Evolutionary conservation across 2,113 vertebrate genomes (phyloP), one percentile per base, ranked within the genome.

Genomic region (Misgurnus mizolepis): DNA sequence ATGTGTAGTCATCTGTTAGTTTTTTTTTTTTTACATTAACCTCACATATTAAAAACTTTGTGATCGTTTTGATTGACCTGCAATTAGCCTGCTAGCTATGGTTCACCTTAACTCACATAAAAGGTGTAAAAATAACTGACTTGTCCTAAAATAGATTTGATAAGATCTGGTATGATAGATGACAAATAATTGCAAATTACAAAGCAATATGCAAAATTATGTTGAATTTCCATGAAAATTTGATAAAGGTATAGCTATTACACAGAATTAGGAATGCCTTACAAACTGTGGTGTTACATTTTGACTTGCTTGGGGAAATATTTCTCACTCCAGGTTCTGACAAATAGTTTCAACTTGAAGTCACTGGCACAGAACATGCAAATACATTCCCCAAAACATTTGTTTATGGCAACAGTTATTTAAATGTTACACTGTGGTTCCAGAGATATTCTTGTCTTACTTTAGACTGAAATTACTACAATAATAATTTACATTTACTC

Each of bases 381-480:
- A 77, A 77, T 77, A 9, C 17, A 41, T 53, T 43, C 55, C 74
- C 27, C 27, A 18, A 66, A 65, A 77, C 47, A 77, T 77, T 77
- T 77, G 75, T 77, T 77, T 77, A 77, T 67, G 17, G 61, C 14
- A 66, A 76, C 60, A 50, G 74, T 76, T 76, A 53, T 27, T 53
- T 34, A 77, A 66, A 77, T 77, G 34, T 77, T 47, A 53, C 45
- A 77, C 22, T 27, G n/a, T 66, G 43, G 7, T 22, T 65, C 17
- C 47, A 41, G 27, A 17, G 49, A 6, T 12, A 66, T 17, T 5
- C 6, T 50, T 34, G 50, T 77, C 4, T 60, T 4, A 53, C 40
- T 45, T 9, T 17, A 18, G 5, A 66, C 74, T 18, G 15, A 34
- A 75, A 47, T 39, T 4, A 75, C 10, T 0, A 8, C 41, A 47